Percentiles rank a stretch among this genome's conserved stretches.
Conservation (phyloP, 1,140 invertebrate genomes). For the Bombus haemorrhoidalis region DNA sequence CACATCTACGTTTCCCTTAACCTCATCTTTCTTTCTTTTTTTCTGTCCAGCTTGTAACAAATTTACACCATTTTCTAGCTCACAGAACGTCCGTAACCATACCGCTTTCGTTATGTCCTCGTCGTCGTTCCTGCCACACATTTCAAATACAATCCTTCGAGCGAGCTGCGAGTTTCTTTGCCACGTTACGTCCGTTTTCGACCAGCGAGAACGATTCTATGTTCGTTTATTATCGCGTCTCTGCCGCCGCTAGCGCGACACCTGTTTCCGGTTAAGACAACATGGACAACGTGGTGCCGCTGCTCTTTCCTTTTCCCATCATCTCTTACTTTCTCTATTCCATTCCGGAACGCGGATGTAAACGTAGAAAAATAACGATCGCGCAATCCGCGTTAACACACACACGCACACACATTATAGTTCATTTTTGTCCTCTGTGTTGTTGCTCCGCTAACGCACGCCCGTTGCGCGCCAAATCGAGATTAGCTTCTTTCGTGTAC, state of each 20-base stretch:
- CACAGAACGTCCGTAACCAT: constrained; percentile 22
- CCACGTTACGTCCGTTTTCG: constrained; percentile 56
- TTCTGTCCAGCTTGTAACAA: not conserved
- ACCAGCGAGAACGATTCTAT: constrained; percentile 63
- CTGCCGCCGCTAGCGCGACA: not conserved
- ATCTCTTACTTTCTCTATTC: not conserved
- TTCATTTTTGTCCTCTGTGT: not conserved
- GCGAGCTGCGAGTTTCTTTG: constrained; percentile 40
- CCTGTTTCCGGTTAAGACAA: not conserved
- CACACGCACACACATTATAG: constrained; percentile 29
- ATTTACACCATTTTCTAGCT: not conserved
- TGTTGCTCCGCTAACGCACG: not conserved
- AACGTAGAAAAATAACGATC: constrained; percentile 69
- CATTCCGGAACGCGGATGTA: constrained; percentile 55
- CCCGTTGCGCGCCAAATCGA: constrained; percentile 46
- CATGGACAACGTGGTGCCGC: not conserved
- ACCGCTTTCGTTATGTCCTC: constrained; percentile 3
- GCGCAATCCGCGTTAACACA: constrained; percentile 54
- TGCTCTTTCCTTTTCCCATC: not conserved
- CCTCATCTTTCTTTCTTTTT: not conserved
- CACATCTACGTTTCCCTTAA: not conserved
- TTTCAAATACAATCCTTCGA: constrained; percentile 15
- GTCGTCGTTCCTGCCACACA: constrained; percentile 9
- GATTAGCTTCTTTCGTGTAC: constrained; percentile 38
- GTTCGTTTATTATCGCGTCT: not conserved